These are phyloP conservation scores for Amblyteles armatorius DNA, from an alignment of 2,888 invertebrate species.

Conservation along the genomic window DNA sequence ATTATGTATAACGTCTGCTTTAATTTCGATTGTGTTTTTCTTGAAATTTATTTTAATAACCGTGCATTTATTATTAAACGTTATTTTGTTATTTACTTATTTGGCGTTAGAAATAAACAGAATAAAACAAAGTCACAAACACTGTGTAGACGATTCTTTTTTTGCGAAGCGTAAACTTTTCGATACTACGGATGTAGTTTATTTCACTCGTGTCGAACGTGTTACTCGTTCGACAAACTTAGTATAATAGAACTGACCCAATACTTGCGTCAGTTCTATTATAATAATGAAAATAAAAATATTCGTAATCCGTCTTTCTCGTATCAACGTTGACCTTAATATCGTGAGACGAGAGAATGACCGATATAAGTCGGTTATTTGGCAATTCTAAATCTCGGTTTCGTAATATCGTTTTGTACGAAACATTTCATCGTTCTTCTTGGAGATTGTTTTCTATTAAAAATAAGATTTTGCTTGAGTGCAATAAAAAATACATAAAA, in stretches of 20 bases:
- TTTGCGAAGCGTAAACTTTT: background rate
- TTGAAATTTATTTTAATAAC: background rate
- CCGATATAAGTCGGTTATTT: conserved; percentile 11
- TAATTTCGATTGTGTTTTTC: background rate
- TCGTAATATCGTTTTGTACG: too few species aligned
- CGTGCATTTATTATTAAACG: background rate
- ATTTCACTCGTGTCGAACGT: conserved; percentile 14
- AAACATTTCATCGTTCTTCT: too few species aligned
- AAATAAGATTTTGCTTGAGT: too few species aligned
- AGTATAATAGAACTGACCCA: background rate
- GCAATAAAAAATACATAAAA: too few species aligned
- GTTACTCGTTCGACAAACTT: conserved; percentile 53
- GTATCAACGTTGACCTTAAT: conserved; percentile 8
- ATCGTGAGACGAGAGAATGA: background rate
- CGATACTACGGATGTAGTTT: background rate
- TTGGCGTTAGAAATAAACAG: background rate
- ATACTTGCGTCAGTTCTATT: conserved; percentile 47
- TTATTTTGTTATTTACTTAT: background rate
- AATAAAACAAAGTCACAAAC: background rate
- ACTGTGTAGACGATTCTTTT: background rate
- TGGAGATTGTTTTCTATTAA: too few species aligned
- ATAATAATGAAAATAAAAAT: conserved; percentile 3
- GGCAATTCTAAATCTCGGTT: background rate
- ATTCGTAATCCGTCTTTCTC: background rate
- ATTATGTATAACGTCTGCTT: background rate